Base-by-base conservation (phyloP, 2,113 vertebrate genomes). In the Grammomys surdaster region DNA sequence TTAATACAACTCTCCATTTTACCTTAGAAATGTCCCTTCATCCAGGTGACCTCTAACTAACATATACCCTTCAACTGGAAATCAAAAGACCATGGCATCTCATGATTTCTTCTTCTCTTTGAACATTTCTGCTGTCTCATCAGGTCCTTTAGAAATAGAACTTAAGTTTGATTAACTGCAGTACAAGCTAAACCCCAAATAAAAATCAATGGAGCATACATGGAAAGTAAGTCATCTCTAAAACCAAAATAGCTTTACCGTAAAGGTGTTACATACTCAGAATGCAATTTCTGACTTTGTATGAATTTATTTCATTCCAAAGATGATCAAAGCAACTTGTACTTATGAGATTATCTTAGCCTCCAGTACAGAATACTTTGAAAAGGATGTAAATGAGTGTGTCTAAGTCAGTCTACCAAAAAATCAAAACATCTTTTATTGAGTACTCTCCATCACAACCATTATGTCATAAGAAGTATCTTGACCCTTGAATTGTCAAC, bases 71-170 rank as follows among this genome's bases (percentile, higher is more conserved):
- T 95, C 72, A 92, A 76, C 0, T 93, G 28, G 6, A 96, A 97
- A 60, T 94, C 93, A 97, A 82, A 97, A 93, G 65, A 96, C 90
- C 95, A 95, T 60, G 51, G 26, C 70, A 91, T 54, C 70, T 80
- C 60, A 84, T 96, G 82, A 96, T 91, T 95, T 93, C 81, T 94
- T 93, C 51, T 96, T 90, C 65, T 82, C 67, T 95, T 72, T 86
- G 86, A 78, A 95, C 90, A 97, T 67, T 97, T 97, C 51, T 97
- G 93, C 96, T 95, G 90, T 75, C 86, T 97, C 95, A 96, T 96
- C 97, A 95, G 91, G 54, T 88, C 69, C 77, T 94, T 93, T 95
- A 95, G 92, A 97, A 95, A 93, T 90, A 88, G 63, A 95, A 86
- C 28, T 82, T 97, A 95, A 92, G 63, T 92, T 58, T 95, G 88